Base-by-base conservation (phyloP, 2,797 vertebrate genomes). In the Loris lydekkerianus region DNA sequence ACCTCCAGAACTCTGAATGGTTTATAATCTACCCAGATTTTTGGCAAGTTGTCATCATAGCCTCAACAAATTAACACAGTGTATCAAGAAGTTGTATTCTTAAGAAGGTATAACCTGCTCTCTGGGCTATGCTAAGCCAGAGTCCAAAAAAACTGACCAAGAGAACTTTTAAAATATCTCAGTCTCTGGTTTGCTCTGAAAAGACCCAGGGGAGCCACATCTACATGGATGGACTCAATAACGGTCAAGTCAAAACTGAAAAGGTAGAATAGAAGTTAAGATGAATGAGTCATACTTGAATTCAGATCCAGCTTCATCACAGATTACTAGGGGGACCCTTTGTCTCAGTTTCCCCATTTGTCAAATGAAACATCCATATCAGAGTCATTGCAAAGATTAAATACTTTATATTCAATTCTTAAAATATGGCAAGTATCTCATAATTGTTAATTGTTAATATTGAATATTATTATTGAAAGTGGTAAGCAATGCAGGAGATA, bases 391-490 rank as follows among this genome's bases (percentile, higher is more conserved):
- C 80, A 69, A 90, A 37, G 2, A 84, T 18, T 75, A 60, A 80
- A 67, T 81, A 46, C 11, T 63, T 93, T 82, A 67, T 58, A 91
- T 82, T 67, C 18, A 25, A 40, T 96, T 84, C 27, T 82, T 75
- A 40, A 92, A 76, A 60, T 6, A 29, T 49, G 31, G 21, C 7
- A 89, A 63, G 1, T 31, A 77, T 1, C 46, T 81, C 80, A 83
- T 76, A 82, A 70, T 76, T 91, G 27, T 70, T 61, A 60, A 49
- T 53, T 77, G 13, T 53, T 53, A 40, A 10, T 63, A 7, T 70
- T 91, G 46, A 87, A 84, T 90, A 86, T 67, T 86, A 4, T 65
- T 87, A 77, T 65, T 86, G 63, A 25, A 78, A 92, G 86, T 86
- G 4, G 37, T 29, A 53, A 29, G 25, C 21, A 75, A 67, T 46